Evolutionary conservation across 2,113 vertebrate genomes (phyloP).

Genomic region (Megatriorchis doriae): DNA sequence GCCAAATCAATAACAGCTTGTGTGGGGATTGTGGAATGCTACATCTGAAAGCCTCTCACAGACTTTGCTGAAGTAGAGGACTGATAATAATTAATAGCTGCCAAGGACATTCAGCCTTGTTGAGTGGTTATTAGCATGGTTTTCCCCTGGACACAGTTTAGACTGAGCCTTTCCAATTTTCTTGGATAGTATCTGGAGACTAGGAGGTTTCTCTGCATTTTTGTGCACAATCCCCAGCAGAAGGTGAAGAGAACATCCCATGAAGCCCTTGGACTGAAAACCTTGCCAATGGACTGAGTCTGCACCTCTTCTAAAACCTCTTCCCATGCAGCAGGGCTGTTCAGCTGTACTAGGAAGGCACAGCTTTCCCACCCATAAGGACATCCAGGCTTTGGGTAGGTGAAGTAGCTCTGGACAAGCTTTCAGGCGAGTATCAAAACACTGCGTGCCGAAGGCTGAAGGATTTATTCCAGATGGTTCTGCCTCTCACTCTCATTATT

Average conservation of each 20-base stretch:
- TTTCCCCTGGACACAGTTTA: slow-evolving; percentile 10
- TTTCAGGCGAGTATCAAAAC: neutral
- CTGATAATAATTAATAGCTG: slow-evolving; percentile 52
- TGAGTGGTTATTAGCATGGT: neutral
- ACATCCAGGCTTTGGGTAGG: neutral
- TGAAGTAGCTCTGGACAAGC: slow-evolving; percentile 1
- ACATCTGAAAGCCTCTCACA: slow-evolving; percentile 15
- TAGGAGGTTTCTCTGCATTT: neutral
- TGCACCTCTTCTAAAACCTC: neutral
- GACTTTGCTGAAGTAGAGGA: neutral
- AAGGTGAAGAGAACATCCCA: neutral
- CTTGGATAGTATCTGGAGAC: neutral
- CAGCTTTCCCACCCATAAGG: neutral
- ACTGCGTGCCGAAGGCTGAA: neutral
- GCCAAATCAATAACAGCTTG: slow-evolving; percentile 51
- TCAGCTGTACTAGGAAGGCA: neutral
- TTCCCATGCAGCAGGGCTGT: neutral
- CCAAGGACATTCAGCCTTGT: slow-evolving; percentile 39
- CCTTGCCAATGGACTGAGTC: neutral
- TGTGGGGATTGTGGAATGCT: neutral
- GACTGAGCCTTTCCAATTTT: neutral
- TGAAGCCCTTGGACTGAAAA: neutral
- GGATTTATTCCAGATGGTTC: slow-evolving; percentile 30
- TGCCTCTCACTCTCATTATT: neutral
- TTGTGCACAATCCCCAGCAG: neutral